Base-by-base conservation (phyloP, 2,888 invertebrate species). In the Andrena dorsata region DNA sequence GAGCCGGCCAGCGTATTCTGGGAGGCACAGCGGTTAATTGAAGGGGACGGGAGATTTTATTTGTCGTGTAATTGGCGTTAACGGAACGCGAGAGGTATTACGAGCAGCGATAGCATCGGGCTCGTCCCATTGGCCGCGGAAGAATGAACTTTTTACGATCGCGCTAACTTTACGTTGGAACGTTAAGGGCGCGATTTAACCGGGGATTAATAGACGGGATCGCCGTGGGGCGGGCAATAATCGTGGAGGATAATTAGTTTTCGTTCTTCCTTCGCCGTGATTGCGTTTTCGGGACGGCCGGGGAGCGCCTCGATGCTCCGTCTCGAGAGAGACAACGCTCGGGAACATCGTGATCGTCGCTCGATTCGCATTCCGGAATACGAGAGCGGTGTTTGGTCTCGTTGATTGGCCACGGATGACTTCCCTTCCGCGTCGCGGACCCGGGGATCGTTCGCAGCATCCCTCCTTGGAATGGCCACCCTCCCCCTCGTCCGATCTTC, bases 361-460 rank as follows among this genome's bases (percentile, higher is more conserved):
- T 49, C 56, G 58, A 26, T 30, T 72, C 69, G 63, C 80, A 76
- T 83, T 76, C 60, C 26, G 63, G 82, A 82, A 82, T 82, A 60
- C 82, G 70, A 83, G 76, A 79, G 70, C 73, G 49, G 47, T 30
- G 73, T 74, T 74, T 66, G 51, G 23, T 70, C 69, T 73, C 73
- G 63, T 76, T 76, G 76, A 82, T 82, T 74, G 64, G 63, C n/a
- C 56, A 80, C 47, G 74, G 76, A 66, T 76, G 69, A 20, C 32
- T 80, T 82, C 32, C 2, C 35, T 78, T 78, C 70, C 51, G 49
- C 30, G 71, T 75, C 68, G 53, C 64, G 41, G 76, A 49, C 35
- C 4, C 35, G 6, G 6, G 71, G 35, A 51, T 51, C 20, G 20
- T 20, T 51, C 51, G 51, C n/a, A 53, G 30, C 41, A n/a, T 51